Percentiles rank a stretch among this genome's conserved stretches.
Evolutionary conservation across 2,113 vertebrate genomes (phyloP).

Genomic region (Oncorhynchus nerka): DNA sequence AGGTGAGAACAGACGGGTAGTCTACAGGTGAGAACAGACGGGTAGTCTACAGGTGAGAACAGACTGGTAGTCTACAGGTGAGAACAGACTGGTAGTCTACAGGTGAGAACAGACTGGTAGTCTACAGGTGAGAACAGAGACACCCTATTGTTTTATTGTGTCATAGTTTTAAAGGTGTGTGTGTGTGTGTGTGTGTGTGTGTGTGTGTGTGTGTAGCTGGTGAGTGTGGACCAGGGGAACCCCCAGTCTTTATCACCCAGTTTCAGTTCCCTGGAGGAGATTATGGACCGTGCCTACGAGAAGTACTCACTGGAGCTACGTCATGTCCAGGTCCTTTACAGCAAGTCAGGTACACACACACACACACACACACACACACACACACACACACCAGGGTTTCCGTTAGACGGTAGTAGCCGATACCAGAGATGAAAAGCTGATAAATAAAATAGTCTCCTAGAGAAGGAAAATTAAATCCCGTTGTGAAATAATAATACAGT

Average conservation of each 20-base stretch:
- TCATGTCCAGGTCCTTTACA: slow-evolving; percentile 89
- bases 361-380: not conserved
- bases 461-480: too few relatives aligned
- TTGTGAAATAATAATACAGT: too few relatives aligned
- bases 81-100: too few relatives aligned
- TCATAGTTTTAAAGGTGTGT: not conserved
- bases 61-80: too few relatives aligned
- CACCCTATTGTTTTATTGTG: too few relatives aligned
- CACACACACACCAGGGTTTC: too few relatives aligned
- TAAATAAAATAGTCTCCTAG: accelerated
- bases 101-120: too few relatives aligned
- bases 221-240: slow-evolving; percentile 79
- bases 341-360: slow-evolving; percentile 80
- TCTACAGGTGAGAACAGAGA: too few relatives aligned
- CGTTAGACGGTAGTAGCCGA: too few relatives aligned
- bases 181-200: not conserved
- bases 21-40: too few relatives aligned
- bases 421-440: too few relatives aligned
- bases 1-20: slow-evolving; percentile 71
- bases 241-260: slow-evolving; percentile 57
- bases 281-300: slow-evolving; percentile 97
- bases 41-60: too few relatives aligned
- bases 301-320: slow-evolving; percentile 87
- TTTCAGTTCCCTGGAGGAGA: slow-evolving; percentile 89
- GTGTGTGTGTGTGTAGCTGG: slow-evolving; percentile 70